Conservation (phyloP, 2,888 invertebrate genomes). For the Mesorhabditis sp. region DNA sequence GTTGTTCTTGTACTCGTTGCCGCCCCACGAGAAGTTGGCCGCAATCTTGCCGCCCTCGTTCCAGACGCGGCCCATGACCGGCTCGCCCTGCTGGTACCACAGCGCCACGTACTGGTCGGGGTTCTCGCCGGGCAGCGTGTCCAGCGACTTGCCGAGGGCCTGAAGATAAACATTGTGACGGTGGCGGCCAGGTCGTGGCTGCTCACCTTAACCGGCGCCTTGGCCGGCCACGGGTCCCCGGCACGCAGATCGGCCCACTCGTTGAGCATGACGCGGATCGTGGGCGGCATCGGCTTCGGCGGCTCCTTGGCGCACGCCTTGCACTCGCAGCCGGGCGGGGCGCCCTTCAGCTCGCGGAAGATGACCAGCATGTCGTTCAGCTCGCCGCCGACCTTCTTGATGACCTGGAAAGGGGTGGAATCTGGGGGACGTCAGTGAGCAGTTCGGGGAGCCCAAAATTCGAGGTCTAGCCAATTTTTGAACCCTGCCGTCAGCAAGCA, state of each 20-base stretch:
- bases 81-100: conserved; percentile 46
- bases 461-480: no score
- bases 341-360: conserved; percentile 42
- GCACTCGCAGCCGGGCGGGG: conserved; percentile 13
- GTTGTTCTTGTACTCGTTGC: conserved; percentile 46
- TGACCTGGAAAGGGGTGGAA: conserved; percentile 16
- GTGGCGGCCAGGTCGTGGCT: conserved; percentile 21
- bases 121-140: conserved; percentile 44
- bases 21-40: conserved; percentile 15
- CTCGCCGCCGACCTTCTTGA: conserved; percentile 27
- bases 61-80: conserved; percentile 55
- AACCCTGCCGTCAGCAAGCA: no score
- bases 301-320: conserved; percentile 10
- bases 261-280: conserved; percentile 19
- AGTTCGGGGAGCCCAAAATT: no score
- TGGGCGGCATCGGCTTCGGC: conserved; percentile 15
- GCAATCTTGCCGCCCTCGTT: conserved; percentile 48
- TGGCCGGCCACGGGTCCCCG: conserved; percentile 5
- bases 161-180: conserved; percentile 10
- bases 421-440: no score
- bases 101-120: conserved; percentile 52
- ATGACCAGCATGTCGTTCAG: conserved; percentile 48
- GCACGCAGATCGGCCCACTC: no score
- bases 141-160: conserved; percentile 39
- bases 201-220: conserved; percentile 30